Base-by-base conservation (phyloP, 2,113 vertebrate species). In the Melanerpes formicivorus region DNA sequence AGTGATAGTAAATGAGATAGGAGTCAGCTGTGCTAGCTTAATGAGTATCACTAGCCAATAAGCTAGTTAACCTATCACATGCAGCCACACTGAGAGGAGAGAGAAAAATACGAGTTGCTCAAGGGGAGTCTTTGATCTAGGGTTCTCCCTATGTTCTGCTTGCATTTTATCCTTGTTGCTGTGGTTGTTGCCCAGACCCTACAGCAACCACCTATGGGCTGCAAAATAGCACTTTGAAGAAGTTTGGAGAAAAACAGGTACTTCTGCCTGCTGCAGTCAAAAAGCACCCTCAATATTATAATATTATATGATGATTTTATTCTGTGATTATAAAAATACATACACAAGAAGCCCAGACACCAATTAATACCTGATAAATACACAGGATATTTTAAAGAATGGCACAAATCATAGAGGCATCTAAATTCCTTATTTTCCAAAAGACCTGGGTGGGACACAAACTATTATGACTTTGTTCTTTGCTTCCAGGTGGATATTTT, bases 361-460 rank as follows among this genome's bases (percentile, higher is more conserved):
- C 26, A 78, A 83, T 62, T 85, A 65, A n/a, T 83, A 32, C 40
- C 90, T 80, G 65, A 93, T 88, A 95, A 69, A 94, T 83, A 80
- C 80, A 54, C 48, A 80, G 72, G 42, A 62, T 74, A 29, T 89
- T 90, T 90, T 91, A 69, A 92, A 80, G 60, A 91, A 83, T 22
- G 37, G 27, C 54, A 69, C 15, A 78, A 72, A 91, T 40, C 48
- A 75, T 6, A 19, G 6, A 65, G 73, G 13, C 55, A 30, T 90
- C 65, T 67, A 54, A 81, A 89, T 87, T 87, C 44, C 50, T 62
- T 79, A 69, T 84, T 79, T 91, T 87, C 62, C 62, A 69, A 80
- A 90, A 88, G 75, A 83, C 52, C 69, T 84, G 77, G 1, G 4
- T 6, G 30, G 27, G 32, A 14, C 21, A 6, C 10, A 67, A 34